Percentiles rank a stretch among this genome's conserved stretches.
Evolutionary conservation across 2,113 vertebrate genomes (phyloP).

Genomic region (Actenoides lindsayi): DNA sequence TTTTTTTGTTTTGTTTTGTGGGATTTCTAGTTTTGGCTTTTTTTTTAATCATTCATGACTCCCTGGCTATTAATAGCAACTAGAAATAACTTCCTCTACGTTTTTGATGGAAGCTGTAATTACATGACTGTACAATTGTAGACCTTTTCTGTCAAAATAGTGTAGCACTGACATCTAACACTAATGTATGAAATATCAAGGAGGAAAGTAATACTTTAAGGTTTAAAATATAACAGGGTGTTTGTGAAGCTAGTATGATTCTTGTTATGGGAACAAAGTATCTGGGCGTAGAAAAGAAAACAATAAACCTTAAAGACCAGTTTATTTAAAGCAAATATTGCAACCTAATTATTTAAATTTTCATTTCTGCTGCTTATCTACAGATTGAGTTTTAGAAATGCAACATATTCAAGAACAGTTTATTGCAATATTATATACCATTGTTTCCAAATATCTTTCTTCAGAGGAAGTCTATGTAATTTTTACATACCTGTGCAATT

Average conservation of each 20-base stretch:
- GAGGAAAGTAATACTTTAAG: background rate
- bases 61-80: background rate
- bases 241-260: background rate
- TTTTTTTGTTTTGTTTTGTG: background rate
- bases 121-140: background rate
- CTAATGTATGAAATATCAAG: background rate
- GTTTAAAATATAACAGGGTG: background rate
- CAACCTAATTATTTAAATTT: background rate
- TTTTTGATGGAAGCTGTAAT: background rate
- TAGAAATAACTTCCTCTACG: background rate
- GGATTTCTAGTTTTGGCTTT: background rate
- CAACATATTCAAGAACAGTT: background rate
- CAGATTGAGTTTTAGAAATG: background rate
- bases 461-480: background rate
- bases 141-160: background rate
- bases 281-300: background rate
- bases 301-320: background rate
- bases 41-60: background rate
- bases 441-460: background rate
- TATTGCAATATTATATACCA: background rate
- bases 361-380: background rate
- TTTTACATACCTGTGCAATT: conserved; percentile 92
- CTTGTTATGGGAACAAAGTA: background rate
- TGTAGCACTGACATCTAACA: background rate
- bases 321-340: background rate